Evolutionary conservation across 2,888 invertebrate species (phyloP).

Genomic region (Malacosoma neustria): DNA sequence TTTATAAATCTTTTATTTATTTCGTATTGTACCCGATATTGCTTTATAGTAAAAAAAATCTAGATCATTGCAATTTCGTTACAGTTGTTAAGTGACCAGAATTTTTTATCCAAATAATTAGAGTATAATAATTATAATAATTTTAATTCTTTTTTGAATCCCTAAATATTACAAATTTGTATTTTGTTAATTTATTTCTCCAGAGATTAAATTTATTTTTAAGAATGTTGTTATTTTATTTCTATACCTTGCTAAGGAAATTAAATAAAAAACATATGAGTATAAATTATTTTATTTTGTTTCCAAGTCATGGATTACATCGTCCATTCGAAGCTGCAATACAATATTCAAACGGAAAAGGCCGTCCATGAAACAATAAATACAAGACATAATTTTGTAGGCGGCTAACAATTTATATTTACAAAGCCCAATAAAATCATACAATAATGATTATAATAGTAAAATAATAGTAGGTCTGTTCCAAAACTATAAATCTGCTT

Average conservation of each 20-base stretch:
- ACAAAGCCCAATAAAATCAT: conserved; percentile 33
- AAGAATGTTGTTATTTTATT: conserved; percentile 32
- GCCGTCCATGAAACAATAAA: conserved; percentile 56
- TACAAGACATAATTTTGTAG: conserved; percentile 50
- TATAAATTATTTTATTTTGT: conserved; percentile 32
- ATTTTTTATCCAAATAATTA: conserved; percentile 12
- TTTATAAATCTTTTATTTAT: conserved; percentile 19
- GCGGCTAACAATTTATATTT: conserved; percentile 49
- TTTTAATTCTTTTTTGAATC: conserved; percentile 7
- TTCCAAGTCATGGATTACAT: conserved; percentile 53
- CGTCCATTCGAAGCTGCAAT: conserved; percentile 57
- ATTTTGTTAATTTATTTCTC: conserved; percentile 71
- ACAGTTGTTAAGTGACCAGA: conserved; percentile 5
- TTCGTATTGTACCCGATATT: conserved; percentile 8
- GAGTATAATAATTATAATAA: not conserved
- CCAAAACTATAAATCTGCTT: no score
- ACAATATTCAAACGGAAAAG: conserved; percentile 66
- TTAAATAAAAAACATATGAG: conserved; percentile 19
- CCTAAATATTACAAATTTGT: conserved; percentile 41
- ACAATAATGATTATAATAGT: no score
- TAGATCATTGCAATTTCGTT: not conserved
- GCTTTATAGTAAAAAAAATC: conserved; percentile 8
- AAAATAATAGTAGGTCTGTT: no score
- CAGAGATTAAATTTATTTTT: conserved; percentile 69
- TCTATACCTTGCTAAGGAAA: not conserved